These are phyloP conservation scores for Lynx canadensis DNA, from an alignment of 2,113 vertebrate genomes.

Conservation along the genomic window DNA sequence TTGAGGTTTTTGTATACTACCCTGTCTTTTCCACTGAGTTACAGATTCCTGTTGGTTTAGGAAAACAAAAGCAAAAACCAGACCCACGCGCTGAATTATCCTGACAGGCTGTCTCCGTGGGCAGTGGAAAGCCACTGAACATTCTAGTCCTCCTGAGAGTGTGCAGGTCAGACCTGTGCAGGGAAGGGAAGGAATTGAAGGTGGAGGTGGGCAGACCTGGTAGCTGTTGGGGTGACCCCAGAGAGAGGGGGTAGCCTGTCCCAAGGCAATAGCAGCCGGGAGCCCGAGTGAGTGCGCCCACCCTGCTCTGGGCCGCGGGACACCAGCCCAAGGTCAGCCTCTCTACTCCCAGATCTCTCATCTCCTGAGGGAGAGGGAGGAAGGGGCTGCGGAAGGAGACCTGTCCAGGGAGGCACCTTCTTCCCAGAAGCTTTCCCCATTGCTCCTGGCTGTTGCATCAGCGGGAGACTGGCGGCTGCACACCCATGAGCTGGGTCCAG, in stretches of 20 bases:
- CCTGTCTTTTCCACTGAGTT: background rate
- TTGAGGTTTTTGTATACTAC: background rate
- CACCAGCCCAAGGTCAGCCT: background rate
- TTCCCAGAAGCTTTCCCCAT: background rate
- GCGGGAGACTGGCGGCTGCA: slow-evolving; percentile 1
- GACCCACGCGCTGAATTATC: background rate
- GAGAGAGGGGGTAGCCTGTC: background rate
- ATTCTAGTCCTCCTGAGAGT: background rate
- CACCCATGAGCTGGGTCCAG: slow-evolving; percentile 14
- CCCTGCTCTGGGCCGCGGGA: background rate
- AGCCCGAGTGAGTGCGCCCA: background rate
- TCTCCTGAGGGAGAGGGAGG: background rate
- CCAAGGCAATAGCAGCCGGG: background rate
- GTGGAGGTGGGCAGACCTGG: background rate
- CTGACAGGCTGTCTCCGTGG: background rate
- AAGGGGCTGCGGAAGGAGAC: background rate
- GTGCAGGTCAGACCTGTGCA: background rate
- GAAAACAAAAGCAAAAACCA: background rate
- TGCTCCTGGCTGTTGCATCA: slow-evolving; percentile 17
- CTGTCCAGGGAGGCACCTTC: background rate
- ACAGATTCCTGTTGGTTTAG: background rate
- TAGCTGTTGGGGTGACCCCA: background rate
- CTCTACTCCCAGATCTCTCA: background rate
- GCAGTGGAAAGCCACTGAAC: background rate
- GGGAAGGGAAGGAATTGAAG: background rate